A percentile compares a stretch with the other conserved stretches of the same genome.
phyloP scores from a whole-genome alignment of 2,113 vertebrate genomes.

The Sorex fumeus region DNA sequence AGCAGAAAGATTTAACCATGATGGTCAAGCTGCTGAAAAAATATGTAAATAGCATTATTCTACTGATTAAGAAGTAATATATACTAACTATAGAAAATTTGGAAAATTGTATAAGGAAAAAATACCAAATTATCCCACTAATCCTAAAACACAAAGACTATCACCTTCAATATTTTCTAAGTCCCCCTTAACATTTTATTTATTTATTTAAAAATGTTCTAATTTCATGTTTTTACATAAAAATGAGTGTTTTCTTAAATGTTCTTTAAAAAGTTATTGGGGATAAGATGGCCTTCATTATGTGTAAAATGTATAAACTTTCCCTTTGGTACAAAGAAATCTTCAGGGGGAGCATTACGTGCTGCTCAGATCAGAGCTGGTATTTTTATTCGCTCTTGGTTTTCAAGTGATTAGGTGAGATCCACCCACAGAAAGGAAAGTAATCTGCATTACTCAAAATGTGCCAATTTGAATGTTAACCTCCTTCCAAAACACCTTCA shows the following conservation, averaged over 20 bases:
- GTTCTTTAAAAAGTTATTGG: constrained; percentile 6
- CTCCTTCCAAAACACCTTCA: neutral
- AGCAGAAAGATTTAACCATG: neutral
- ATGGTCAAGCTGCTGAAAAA: neutral
- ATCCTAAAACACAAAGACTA: constrained; percentile 12
- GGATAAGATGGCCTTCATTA: neutral
- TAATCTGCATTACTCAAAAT: neutral
- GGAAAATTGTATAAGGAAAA: constrained; percentile 42
- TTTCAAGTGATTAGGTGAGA: neutral
- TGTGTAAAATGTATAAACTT: neutral
- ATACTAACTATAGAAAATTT: constrained; percentile 8
- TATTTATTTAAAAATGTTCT: too few species aligned
- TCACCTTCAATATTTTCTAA: neutral
- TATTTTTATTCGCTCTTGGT: neutral
- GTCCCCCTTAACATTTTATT: too few species aligned
- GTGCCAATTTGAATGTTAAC: neutral
- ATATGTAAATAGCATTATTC: neutral
- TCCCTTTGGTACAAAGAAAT: neutral
- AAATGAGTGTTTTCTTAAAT: constrained; percentile 37
- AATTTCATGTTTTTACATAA: neutral
- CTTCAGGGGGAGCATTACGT: neutral
- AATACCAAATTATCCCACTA: neutral
- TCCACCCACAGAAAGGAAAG: neutral
- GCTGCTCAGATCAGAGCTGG: neutral
- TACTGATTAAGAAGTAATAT: constrained; percentile 13